Evolutionary conservation across 2,113 vertebrate species (phyloP).

Genomic region (Illadopsis cleaveri): DNA sequence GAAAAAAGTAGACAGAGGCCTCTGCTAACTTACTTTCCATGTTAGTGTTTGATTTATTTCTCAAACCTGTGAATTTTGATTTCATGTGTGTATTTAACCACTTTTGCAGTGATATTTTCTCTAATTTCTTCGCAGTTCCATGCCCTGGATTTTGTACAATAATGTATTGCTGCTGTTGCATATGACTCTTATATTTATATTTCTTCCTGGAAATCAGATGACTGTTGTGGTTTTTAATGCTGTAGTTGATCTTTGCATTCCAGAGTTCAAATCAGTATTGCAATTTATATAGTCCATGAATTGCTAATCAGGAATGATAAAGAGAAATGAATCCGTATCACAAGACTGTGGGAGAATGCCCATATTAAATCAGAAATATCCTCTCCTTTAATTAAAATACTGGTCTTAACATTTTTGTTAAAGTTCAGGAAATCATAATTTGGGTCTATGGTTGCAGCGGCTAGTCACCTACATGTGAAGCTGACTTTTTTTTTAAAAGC

Average conservation of each 20-base stretch:
- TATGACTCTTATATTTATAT: background rate
- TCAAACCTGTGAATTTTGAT: background rate
- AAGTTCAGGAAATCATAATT: background rate
- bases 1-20: background rate
- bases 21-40: background rate
- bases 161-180: background rate
- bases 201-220: background rate
- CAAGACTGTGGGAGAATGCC: background rate
- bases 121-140: background rate
- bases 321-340: background rate
- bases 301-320: background rate
- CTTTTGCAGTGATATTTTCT: background rate
- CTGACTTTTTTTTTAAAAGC: background rate
- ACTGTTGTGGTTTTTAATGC: background rate
- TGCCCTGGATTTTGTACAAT: background rate
- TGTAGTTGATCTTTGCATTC: background rate
- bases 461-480: background rate
- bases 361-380: background rate
- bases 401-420: background rate
- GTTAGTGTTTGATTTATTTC: background rate
- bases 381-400: background rate
- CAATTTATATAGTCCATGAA: background rate
- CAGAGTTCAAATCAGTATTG: background rate
- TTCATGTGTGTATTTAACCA: background rate
- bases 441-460: background rate